phyloP scores from a whole-genome alignment of 2,113 vertebrate genomes.

The Hypocryptadius cinnamomeus region DNA sequence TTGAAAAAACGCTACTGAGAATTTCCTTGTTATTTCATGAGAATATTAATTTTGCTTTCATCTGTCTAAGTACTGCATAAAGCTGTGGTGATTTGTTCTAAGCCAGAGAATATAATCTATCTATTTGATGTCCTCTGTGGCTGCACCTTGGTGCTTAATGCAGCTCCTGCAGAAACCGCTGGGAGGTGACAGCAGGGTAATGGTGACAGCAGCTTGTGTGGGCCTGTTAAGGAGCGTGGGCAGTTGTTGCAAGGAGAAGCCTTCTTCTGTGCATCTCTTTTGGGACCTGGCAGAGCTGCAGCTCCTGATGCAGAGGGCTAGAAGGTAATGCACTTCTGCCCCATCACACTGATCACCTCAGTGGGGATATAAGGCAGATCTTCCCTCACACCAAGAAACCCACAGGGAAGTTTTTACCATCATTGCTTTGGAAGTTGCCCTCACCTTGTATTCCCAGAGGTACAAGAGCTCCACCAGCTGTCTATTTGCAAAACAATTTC shows the following conservation, averaged over 20 bases:
- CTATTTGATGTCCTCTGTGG: neutral
- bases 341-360: neutral
- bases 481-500: neutral
- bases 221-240: neutral
- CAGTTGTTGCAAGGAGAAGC: neutral
- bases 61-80: neutral
- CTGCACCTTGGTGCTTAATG: neutral
- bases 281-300: neutral
- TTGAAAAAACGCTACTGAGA: neutral
- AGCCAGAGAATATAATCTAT: neutral
- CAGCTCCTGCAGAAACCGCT: neutral
- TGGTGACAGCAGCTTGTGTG: neutral
- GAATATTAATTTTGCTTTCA: neutral
- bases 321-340: neutral
- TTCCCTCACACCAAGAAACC: neutral
- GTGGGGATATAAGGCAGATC: neutral
- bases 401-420: neutral
- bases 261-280: neutral
- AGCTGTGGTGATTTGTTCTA: neutral
- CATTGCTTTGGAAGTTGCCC: neutral
- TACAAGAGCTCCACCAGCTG: neutral
- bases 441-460: neutral
- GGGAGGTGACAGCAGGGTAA: neutral
- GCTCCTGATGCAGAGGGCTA: neutral
- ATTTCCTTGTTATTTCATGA: neutral